Evolutionary conservation across 1,140 invertebrate genomes (phyloP).

Genomic region (Coelopa frigida): DNA sequence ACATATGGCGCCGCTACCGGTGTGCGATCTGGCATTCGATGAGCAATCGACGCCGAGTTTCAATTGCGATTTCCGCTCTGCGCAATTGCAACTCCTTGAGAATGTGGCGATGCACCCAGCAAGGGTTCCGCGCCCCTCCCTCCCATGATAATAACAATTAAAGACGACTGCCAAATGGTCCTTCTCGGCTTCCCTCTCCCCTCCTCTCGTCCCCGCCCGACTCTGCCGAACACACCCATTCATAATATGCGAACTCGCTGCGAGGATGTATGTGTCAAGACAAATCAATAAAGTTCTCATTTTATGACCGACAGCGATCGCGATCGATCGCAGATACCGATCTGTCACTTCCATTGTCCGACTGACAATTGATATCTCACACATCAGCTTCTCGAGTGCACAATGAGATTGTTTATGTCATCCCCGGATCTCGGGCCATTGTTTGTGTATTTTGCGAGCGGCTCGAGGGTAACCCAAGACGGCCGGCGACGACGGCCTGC

Average conservation of each 20-base stretch:
- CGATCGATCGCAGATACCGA: constrained; percentile 21
- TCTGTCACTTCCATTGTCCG: constrained; percentile 43
- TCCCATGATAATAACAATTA: constrained; percentile 6
- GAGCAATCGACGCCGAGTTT: no score
- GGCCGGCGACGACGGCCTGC: no score
- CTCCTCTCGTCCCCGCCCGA: background rate
- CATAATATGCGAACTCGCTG: constrained; percentile 28
- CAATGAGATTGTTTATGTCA: constrained; percentile 34
- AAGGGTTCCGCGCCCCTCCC: no score
- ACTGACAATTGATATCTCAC: constrained; percentile 39
- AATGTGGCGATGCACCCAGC: no score
- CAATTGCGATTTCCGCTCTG: no score
- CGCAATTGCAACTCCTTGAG: no score
- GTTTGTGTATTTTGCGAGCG: background rate
- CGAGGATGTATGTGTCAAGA: constrained; percentile 40
- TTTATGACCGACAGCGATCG: constrained; percentile 26
- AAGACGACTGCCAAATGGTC: background rate
- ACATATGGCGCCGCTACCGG: no score
- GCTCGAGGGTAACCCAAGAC: no score
- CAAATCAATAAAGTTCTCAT: constrained; percentile 44
- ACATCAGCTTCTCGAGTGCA: constrained; percentile 40
- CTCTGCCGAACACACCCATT: constrained; percentile 26
- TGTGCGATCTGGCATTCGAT: no score
- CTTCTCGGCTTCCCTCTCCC: background rate
- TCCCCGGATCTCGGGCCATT: background rate